Evolutionary conservation across 2,113 vertebrate species (phyloP).

Genomic region (Shinisaurus crocodilurus): DNA sequence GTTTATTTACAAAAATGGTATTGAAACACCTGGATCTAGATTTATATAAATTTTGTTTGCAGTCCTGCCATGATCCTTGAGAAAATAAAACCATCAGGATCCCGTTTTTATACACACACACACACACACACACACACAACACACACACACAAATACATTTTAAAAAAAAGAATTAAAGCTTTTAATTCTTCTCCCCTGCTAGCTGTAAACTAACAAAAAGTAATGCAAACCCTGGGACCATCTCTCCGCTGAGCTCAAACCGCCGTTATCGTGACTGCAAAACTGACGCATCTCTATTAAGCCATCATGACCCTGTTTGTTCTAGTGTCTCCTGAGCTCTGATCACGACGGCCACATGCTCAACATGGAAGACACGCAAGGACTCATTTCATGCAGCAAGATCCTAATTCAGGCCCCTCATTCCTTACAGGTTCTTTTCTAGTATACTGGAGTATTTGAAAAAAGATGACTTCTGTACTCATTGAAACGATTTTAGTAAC

Average conservation of each 20-base stretch:
- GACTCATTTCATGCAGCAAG: background rate
- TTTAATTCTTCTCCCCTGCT: slow-evolving; percentile 57
- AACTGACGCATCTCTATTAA: background rate
- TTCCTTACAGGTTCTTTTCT: slow-evolving; percentile 20
- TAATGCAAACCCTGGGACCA: slow-evolving; percentile 17
- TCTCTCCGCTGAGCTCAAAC: background rate
- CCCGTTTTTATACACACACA: slow-evolving; percentile 38
- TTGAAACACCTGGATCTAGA: slow-evolving; percentile 81
- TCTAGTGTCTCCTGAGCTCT: slow-evolving; percentile 45
- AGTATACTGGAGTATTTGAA: background rate
- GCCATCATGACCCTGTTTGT: no score
- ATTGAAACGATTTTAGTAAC: slow-evolving; percentile 25
- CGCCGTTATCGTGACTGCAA: background rate
- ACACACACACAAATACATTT: no score
- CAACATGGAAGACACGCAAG: slow-evolving; percentile 50
- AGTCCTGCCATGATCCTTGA: slow-evolving; percentile 77
- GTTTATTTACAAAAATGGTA: slow-evolving; percentile 77
- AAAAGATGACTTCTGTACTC: background rate
- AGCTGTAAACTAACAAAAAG: slow-evolving; percentile 25
- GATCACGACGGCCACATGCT: slow-evolving; percentile 41
- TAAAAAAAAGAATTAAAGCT: slow-evolving; percentile 64
- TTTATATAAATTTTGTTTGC: slow-evolving; percentile 78
- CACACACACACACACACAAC: no score
- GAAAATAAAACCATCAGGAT: slow-evolving; percentile 63
- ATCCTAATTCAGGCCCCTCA: slow-evolving; percentile 44